phyloP scores from a whole-genome alignment of 2,113 vertebrate species.

The Corythornis vintsioides region DNA sequence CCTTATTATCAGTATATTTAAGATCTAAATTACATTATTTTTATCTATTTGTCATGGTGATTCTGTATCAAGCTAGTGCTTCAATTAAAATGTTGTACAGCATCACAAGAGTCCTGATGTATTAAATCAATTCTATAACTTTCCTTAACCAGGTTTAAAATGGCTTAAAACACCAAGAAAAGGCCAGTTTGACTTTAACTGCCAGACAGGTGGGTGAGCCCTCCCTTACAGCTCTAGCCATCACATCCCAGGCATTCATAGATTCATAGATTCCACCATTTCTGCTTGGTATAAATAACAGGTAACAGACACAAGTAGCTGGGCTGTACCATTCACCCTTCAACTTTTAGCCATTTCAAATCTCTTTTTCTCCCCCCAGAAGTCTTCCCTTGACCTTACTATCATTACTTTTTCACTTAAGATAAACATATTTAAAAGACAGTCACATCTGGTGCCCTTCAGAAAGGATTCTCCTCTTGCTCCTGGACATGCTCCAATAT shows the following conservation, averaged over 20 bases:
- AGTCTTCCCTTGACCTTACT: neutral
- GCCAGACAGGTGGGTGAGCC: too few species aligned
- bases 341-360: neutral
- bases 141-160: neutral
- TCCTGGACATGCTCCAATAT: neutral
- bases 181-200: too few species aligned
- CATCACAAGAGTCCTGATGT: neutral
- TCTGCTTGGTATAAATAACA: neutral
- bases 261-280: neutral
- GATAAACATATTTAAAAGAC: neutral
- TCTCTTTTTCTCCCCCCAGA: neutral
- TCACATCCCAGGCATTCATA: too few species aligned
- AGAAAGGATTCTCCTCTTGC: neutral
- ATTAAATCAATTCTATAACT: neutral
- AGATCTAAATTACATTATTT: neutral
- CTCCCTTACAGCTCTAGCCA: too few species aligned
- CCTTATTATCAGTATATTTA: neutral
- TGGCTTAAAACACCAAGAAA: too few species aligned
- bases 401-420: neutral
- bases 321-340: neutral
- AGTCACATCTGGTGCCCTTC: neutral
- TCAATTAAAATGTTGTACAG: neutral
- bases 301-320: neutral
- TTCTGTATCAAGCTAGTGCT: neutral
- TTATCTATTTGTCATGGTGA: neutral